Evolutionary conservation across 2,797 vertebrate species (phyloP), one percentile per base, ranked within the genome.

Genomic region (Limnodromus scolopaceus): DNA sequence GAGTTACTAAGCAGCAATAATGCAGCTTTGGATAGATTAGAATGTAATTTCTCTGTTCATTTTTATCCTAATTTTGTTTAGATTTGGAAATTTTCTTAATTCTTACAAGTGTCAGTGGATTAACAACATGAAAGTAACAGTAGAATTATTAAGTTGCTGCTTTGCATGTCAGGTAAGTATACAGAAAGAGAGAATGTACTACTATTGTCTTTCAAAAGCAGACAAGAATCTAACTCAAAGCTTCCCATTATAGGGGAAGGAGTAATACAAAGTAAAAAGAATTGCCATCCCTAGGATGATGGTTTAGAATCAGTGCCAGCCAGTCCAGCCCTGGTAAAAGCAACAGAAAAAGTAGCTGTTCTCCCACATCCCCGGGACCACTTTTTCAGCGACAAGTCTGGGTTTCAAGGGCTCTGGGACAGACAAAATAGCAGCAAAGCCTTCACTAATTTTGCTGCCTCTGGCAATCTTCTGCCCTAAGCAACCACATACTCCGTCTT

Each of bases 1-100:
- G 78, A 96, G 88, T 91, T 82, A 71, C 76, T 85, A 90, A 95
- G 80, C 88, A 89, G 82, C 55, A 95, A 65, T 94, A 84, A 93
- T 49, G 58, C 55, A 84, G 39, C 41, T 96, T 93, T 91, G 72
- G 45, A 55, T 45, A 87, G 78, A 83, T 97, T 94, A 96, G 76
- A 38, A 66, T 91, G 22, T 27, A 46, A 72, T 91, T 87, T 84
- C 51, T 82, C 45, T 70, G 55, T 68, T 92, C 39, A 32, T 94
- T 88, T 74, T 94, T 83, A 71, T 24, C 66, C 84, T 49, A 45
- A 39, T 87, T 91, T 92, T 92, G 32, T 87, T 92, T 94, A 63
- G 32, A 63, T 74, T 96, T 89, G 34, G 49, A 92, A 95, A 68
- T 24, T 66, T 74, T 57, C 64, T 79, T 81, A 46, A 43, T 92